These are phyloP conservation scores for Vireo altiloquus DNA, from an alignment of 2,113 vertebrate species.

Conservation along the genomic window DNA sequence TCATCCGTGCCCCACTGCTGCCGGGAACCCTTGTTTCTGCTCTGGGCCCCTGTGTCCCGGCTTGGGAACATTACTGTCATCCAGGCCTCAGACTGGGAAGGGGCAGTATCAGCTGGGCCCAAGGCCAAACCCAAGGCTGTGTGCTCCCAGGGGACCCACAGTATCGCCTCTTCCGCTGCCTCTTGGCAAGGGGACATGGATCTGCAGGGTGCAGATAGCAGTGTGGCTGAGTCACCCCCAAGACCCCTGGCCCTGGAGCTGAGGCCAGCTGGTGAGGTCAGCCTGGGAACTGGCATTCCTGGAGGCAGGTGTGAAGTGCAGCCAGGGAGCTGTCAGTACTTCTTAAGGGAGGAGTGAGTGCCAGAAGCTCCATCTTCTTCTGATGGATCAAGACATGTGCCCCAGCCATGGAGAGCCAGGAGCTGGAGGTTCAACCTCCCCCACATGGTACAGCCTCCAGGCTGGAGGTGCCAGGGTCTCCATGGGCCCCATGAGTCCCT, in stretches of 20 bases:
- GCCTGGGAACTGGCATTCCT: background rate
- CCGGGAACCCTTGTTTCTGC: background rate
- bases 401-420: accelerated
- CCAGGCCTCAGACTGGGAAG: accelerated
- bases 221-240: background rate
- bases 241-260: background rate
- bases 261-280: background rate
- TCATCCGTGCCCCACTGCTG: background rate
- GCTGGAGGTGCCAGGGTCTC: background rate
- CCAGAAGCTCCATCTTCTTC: background rate
- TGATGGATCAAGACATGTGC: background rate
- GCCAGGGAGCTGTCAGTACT: background rate
- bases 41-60: accelerated
- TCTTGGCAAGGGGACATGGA: background rate
- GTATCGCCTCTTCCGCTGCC: accelerated
- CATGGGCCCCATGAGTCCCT: background rate
- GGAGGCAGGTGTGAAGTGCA: background rate
- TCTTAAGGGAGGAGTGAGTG: background rate
- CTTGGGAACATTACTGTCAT: background rate
- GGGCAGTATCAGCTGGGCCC: background rate
- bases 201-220: background rate
- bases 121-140: background rate
- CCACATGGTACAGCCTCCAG: accelerated
- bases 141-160: background rate
- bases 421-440: background rate